Evolutionary conservation across 2,888 invertebrate species (phyloP).

Genomic region (Agriopis leucophaearia): DNA sequence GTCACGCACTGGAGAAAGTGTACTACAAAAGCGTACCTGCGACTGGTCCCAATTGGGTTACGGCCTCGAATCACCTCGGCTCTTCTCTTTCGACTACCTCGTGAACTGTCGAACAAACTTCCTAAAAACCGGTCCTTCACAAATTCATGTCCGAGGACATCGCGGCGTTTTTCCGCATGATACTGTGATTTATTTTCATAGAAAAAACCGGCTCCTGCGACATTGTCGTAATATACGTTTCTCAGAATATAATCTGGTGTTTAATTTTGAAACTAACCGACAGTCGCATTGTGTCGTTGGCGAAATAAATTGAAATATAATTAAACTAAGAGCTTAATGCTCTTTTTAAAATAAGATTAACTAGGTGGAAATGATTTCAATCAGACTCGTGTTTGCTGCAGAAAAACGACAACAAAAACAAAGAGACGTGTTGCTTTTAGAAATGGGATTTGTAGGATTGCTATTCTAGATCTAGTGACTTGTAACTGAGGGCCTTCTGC

Average conservation of each 20-base stretch:
- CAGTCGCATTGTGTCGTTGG: constrained; percentile 22
- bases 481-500: not conserved
- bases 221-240: constrained; percentile 42
- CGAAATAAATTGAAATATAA: constrained; percentile 34
- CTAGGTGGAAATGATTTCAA: constrained; percentile 26
- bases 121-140: constrained; percentile 58
- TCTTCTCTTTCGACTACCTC: constrained; percentile 65
- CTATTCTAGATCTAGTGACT: constrained; percentile 21
- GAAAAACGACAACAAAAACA: constrained; percentile 45
- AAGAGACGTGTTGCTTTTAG: constrained; percentile 46
- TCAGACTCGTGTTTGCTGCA: constrained; percentile 17
- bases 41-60: constrained; percentile 83
- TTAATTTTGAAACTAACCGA: constrained; percentile 41
- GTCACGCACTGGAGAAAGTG: constrained; percentile 84
- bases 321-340: constrained; percentile 15
- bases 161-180: constrained; percentile 48
- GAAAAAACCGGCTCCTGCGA: constrained; percentile 46
- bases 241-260: constrained; percentile 27
- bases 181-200: constrained; percentile 50
- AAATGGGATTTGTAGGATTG: constrained; percentile 47
- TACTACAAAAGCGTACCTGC: constrained; percentile 78
- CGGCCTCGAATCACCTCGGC: constrained; percentile 78
- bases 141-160: constrained; percentile 46
- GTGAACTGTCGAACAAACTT: constrained; percentile 50
- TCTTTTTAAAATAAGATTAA: constrained; percentile 29